These are phyloP conservation scores for Lepus townsendii DNA, from an alignment of 2,797 vertebrate species.

Conservation along the genomic window DNA sequence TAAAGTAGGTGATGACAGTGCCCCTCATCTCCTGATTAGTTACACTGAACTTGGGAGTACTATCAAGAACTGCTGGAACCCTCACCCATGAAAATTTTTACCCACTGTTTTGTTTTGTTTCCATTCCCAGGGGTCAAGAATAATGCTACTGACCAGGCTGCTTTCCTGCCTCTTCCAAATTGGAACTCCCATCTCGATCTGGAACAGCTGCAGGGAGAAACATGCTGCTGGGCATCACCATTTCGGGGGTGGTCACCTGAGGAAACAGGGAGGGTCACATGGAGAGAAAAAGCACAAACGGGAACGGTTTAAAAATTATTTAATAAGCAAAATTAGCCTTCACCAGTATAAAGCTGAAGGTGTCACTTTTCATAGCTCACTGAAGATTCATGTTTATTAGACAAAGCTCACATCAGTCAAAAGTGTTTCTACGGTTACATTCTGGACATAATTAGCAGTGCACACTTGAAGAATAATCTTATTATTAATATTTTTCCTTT, in stretches of 20 bases:
- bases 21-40: background rate
- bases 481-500: constrained; percentile 92
- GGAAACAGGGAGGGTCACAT: constrained; percentile 63
- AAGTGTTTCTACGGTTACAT: constrained; percentile 89
- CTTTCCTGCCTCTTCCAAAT: constrained; percentile 93
- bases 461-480: constrained; percentile 90
- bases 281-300: constrained; percentile 80
- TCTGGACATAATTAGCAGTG: constrained; percentile 91
- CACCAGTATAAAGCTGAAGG: constrained; percentile 80
- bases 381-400: constrained; percentile 88
- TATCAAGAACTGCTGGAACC: background rate
- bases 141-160: constrained; percentile 92
- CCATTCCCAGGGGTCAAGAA: background rate
- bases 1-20: background rate
- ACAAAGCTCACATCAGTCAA: constrained; percentile 89
- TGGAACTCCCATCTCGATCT: constrained; percentile 93
- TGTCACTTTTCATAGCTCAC: constrained; percentile 86
- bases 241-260: constrained; percentile 97
- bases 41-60: background rate
- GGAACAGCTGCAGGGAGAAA: constrained; percentile 94
- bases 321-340: constrained; percentile 83
- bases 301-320: constrained; percentile 76
- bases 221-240: constrained; percentile 97
- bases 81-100: background rate
- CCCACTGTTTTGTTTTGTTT: background rate